Base-by-base conservation (phyloP, 2,113 vertebrate species). In the Uropsilus gracilis region DNA sequence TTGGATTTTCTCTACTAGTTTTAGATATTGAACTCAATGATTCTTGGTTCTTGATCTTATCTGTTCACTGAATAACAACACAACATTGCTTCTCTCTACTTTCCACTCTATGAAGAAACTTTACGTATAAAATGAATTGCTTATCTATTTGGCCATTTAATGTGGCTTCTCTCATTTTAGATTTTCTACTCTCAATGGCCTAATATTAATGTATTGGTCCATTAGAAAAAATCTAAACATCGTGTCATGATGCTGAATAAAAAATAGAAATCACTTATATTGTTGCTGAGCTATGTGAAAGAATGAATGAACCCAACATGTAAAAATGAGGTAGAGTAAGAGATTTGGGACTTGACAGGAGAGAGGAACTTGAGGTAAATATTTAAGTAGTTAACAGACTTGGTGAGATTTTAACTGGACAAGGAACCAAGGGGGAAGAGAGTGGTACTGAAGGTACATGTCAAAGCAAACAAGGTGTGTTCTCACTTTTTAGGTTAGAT, bases 401-500 rank as follows among this genome's bases (percentile, higher is more conserved):
- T 76, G 12, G 17, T 82, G 72, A 57, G n/a, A 14, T 86, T n/a
- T n/a, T n/a, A n/a, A n/a, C n/a, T 72, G 16, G 32, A 71, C 17
- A 64, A n/a, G 17, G 24, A n/a, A 50, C 44, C 13, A 24, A 14
- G 14, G 3, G 46, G 10, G 8, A 61, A 24, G 37, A 71, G 4
- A 64, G 46, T 59, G 32, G 18, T 28, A 8, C 9, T 57, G 28
- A 81, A 68, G 6, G 10, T 63, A 55, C 42, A 53, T 55, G 11
- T 39, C 69, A 76, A 71, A 86, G 55, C 8, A 59, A 55, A 22
- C 53, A 24, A 26, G 20, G 11, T 28, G 42, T 75, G 17, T 34
- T n/a, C 46, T 96, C 48, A n/a, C 78, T 77, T 90, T 53, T 78
- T 48, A 77, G 53, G 86, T 83, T 42, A 64, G 6, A 77, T 95